Evolutionary conservation across 2,113 vertebrate genomes (phyloP), one percentile per base, ranked within the genome.

Genomic region (Tapirus terrestris): DNA sequence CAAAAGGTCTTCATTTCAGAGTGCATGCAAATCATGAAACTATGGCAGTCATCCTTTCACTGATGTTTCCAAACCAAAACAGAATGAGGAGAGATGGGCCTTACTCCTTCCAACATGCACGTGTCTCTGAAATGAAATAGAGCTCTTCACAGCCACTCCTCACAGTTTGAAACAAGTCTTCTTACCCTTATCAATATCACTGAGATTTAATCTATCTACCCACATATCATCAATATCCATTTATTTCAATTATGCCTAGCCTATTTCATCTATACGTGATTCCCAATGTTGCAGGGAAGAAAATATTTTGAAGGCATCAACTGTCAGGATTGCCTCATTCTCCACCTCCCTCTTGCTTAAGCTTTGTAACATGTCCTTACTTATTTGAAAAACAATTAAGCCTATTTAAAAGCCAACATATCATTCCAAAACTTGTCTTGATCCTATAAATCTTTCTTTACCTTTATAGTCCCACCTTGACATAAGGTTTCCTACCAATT

Each of bases 331-430:
- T 91, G 36, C 68, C 81, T 53, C 67, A 48, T 63, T 92, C 96
- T 94, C 77, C 14, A 39, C 43, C 58, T 17, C 79, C 10, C 29
- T 79, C 8, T 94, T 91, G 39, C 31, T 60, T 21, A 10, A 7
- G 70, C 39, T 85, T 90, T 87, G 31, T 67, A 98, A 70, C 80
- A 92, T 39, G 3, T 58, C 95, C 94, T 93, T 60, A 83, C 0
- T 20, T 89, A 94, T 33, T 95, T 96, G 53, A 97, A 96, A 80
- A 90, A 82, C 60, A 96, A 77, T 58, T 72, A 5, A 8, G 75
- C 94, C 79, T 83, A 90, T 96, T 97, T 96, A 94, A 97, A 97
- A 94, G 91, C 63, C 18, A 83, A 53, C 9, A 36, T 16, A 96
- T 88, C 61, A 83, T 51, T n/a, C n/a, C 43, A 25, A 77, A 6